Base-by-base conservation (phyloP, 2,888 invertebrate species). In the Trilocha varians region DNA sequence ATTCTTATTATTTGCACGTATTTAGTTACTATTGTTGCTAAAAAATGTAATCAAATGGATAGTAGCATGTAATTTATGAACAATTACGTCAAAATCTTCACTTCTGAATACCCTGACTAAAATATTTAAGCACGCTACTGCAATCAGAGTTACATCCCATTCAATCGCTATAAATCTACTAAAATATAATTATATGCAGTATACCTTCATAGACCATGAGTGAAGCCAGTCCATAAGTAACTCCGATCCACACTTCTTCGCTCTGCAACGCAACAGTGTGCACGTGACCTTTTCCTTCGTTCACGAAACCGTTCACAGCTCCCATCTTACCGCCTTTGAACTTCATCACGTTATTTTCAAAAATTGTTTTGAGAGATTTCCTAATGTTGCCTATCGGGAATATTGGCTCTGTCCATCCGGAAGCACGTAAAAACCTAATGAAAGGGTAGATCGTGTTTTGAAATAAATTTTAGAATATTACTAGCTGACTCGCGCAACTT, bases 191-290 rank as follows among this genome's bases (percentile, higher is more conserved):
- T 3, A 33, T 14, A 13, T 14, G 15, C 33, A 13, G 39, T 42
- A 14, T 49, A 82, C 83, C 94, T 87, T 96, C 93, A 57, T 91
- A 90, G 42, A 96, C 90, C 91, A 96, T 92, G 13, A 91, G 88
- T 2, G 96, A 91, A 1, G 95, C 93, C 8, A 96, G 73, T 0
- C 92, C 93, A 63, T 96, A 98, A 0, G 94, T 93, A 18, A 97
- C 94, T 0, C 98, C 98, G 1, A 92, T 91, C 98, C 98, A 98
- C 58, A 94, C 91, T 83, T 98, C 98, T 76, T 94, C 93, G 55
- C 97, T 94, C 85, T 98, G 97, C 50, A 96, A 70, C 16, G 91
- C 91, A 38, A 87, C 84, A 13, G 75, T 76, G 66, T 96, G 95
- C n/a, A 91, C 78, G 38, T 82, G 86, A 0, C 92, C 93, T 0